A percentile compares a stretch with the other conserved stretches of the same genome.
Evolutionary conservation across 2,888 invertebrate genomes (phyloP).

Genomic region (Zele albiditarsus): DNA sequence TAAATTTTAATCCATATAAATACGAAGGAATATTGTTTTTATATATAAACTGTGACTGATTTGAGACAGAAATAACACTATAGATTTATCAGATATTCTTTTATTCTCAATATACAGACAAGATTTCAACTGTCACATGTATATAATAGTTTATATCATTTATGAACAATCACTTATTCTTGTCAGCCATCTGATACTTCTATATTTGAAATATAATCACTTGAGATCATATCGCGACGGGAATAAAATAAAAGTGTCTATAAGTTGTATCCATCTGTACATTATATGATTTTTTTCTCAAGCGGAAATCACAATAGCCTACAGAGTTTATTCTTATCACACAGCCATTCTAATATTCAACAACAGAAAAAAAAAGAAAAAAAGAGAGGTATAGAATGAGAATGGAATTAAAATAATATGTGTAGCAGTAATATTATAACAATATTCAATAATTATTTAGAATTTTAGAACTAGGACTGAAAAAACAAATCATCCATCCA

Average conservation of each 20-base stretch:
- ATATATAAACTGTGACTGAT: no score
- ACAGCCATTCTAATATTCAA: no score
- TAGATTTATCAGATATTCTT: neutral
- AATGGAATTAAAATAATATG: no score
- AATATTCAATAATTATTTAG: no score
- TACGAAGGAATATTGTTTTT: no score
- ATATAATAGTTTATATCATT: neutral
- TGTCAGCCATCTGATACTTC: neutral
- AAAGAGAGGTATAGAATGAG: no score
- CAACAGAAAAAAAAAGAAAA: no score
- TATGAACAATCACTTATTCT: neutral
- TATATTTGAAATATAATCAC: neutral
- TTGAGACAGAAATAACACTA: neutral
- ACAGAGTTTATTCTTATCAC: no score
- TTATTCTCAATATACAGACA: neutral
- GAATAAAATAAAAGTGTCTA: constrained; percentile 43
- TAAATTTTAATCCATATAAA: no score
- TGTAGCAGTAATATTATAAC: no score
- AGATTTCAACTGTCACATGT: neutral
- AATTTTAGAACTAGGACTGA: no score
- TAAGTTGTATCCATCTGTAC: constrained; percentile 20
- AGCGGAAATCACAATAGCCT: neutral
- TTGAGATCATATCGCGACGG: neutral
- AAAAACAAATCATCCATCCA: no score
- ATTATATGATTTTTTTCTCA: neutral